Evolutionary conservation across 2,797 vertebrate species (phyloP), one percentile per base, ranked within the genome.

Genomic region (Rhabdophis nuchalis): DNA sequence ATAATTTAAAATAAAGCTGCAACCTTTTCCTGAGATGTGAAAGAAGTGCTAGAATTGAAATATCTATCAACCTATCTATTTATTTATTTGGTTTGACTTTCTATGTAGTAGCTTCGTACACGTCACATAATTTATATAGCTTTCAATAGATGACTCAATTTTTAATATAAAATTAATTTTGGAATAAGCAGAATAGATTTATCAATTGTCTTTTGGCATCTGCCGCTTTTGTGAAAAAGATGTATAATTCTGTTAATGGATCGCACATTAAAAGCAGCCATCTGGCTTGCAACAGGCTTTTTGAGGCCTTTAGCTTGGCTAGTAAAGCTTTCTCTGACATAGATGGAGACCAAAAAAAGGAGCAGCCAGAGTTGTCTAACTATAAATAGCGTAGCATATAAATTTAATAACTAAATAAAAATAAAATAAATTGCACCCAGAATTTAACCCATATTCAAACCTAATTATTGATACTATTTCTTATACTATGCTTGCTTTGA

Each of bases 241-340:
- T 87, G 14, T 54, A 52, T 92, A 87, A 90, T 92, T 90, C 41
- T 86, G 85, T 52, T 87, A 92, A 90, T 87, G 68, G 52, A 87
- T 77, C 77, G 61, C 61, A 90, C 61, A 92, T 77, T 77, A 87
- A 85, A n/a, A 29, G 41, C 53, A 41, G 54, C 85, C 92, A 92
- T 92, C 89, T 90, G 92, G 85, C 61, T 87, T 46, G 36, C 86
- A 46, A 82, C 77, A 72, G 85, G 54, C 23, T n/a, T 92, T 82
- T 58, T 87, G 61, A 92, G 41, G 53, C 32, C 16, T 60, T 85
- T 92, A 77, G 64, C 58, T 77, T 58, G 46, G 12, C 41, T 92
- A 4, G 32, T 46, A 90, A 46, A 92, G 13, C 36, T 87, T 92
- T 92, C 29, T 92, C 50, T 92, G 54, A 10, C 27, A 61, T 20